Conservation (phyloP, 2,113 vertebrate genomes). For the Melanotaenia duboulayi region DNA sequence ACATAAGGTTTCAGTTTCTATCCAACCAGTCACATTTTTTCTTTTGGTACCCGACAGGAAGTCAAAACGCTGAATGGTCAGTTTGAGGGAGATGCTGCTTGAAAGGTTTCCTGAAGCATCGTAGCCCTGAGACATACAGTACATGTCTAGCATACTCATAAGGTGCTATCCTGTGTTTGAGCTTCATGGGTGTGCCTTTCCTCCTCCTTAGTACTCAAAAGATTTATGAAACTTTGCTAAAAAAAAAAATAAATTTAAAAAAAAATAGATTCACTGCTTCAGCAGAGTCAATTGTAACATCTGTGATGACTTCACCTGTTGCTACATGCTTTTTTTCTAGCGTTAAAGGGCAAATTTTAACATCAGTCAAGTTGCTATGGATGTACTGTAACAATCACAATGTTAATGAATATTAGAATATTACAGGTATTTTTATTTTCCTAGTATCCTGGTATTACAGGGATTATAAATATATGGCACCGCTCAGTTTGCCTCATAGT, state of each 20-base stretch:
- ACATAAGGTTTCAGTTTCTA: too few relatives aligned
- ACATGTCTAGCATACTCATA: constrained; percentile 33
- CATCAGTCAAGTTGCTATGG: constrained; percentile 20
- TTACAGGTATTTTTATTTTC: not conserved
- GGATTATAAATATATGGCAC: constrained; percentile 36
- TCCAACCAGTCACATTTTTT: too few relatives aligned
- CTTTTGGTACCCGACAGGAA: too few relatives aligned
- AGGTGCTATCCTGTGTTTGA: constrained; percentile 68
- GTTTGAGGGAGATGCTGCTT: constrained; percentile 22
- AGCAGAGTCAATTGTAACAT: constrained; percentile 62
- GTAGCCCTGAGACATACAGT: constrained; percentile 11
- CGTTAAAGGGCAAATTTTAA: constrained; percentile 38
- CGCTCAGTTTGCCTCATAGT: constrained; percentile 19
- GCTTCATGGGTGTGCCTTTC: constrained; percentile 72
- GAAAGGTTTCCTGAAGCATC: not conserved
- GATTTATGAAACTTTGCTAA: constrained; percentile 56
- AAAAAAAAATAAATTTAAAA: not conserved
- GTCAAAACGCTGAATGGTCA: not conserved
- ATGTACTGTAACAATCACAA: constrained; percentile 30
- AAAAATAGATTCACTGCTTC: constrained; percentile 42
- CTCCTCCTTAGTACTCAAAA: constrained; percentile 29
- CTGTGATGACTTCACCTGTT: constrained; percentile 66
- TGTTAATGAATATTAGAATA: constrained; percentile 16
- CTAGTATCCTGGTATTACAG: constrained; percentile 2
- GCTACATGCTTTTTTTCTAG: constrained; percentile 66